Percentiles rank a stretch among this genome's conserved stretches.
Evolutionary conservation across 2,888 invertebrate genomes (phyloP).

Genomic region (Eulithis testata): DNA sequence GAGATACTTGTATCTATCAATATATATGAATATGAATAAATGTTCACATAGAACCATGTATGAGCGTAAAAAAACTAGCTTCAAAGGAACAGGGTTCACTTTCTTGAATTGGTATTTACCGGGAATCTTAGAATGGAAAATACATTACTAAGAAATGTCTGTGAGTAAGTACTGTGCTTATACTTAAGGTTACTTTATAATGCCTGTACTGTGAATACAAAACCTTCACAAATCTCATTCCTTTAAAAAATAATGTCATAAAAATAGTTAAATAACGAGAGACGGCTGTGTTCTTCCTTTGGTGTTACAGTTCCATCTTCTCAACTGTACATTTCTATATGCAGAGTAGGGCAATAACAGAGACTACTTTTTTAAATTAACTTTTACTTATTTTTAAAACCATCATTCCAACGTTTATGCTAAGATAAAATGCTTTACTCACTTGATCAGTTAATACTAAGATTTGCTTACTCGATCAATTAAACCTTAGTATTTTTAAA

Average conservation of each 20-base stretch:
- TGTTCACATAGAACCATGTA: too few relatives aligned
- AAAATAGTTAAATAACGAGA: slow-evolving; percentile 75
- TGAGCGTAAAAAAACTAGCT: too few relatives aligned
- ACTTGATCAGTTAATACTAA: too few relatives aligned
- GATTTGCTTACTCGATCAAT: too few relatives aligned
- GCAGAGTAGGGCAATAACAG: slow-evolving; percentile 52
- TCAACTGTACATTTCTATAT: slow-evolving; percentile 62
- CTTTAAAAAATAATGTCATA: slow-evolving; percentile 70
- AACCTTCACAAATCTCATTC: slow-evolving; percentile 64
- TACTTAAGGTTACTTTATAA: slow-evolving; percentile 33
- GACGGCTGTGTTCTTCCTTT: slow-evolving; percentile 65
- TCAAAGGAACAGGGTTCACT: too few relatives aligned
- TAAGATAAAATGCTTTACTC: too few relatives aligned
- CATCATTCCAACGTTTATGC: neutral
- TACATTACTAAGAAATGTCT: neutral
- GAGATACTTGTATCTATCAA: too few relatives aligned
- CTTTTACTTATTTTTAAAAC: neutral
- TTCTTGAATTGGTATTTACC: too few relatives aligned
- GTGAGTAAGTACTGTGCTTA: too few relatives aligned
- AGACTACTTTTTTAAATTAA: slow-evolving; percentile 26
- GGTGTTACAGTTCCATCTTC: slow-evolving; percentile 70
- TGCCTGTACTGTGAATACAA: slow-evolving; percentile 55
- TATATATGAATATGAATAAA: too few relatives aligned
- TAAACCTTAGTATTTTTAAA: too few relatives aligned
- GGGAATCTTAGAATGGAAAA: neutral